Evolutionary conservation across 1,140 invertebrate genomes (phyloP), one percentile per base, ranked within the genome.

Genomic region (Bradynema listronoti): DNA sequence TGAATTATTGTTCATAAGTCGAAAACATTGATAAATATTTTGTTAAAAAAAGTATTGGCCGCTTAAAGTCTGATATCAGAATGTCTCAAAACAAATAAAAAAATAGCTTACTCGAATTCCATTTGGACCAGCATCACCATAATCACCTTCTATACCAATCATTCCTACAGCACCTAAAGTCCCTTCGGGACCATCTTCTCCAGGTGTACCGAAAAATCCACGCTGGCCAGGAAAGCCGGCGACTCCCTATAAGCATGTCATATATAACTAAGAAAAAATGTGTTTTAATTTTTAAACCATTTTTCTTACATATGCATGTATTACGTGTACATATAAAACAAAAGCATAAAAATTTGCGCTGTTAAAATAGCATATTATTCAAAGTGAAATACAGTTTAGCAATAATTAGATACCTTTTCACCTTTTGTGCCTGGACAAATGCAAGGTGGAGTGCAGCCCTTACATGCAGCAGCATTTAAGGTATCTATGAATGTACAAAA

Each of bases 361-460:
- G 9, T 45, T 11, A n/a, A n/a, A n/a, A n/a, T n/a, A n/a, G n/a
- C n/a, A n/a, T n/a, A n/a, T n/a, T n/a, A n/a, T n/a, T n/a, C n/a
- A n/a, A n/a, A n/a, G n/a, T n/a, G n/a, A n/a, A n/a, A n/a, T n/a
- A n/a, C n/a, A n/a, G n/a, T n/a, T n/a, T n/a, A n/a, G n/a, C 9
- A 51, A n/a, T 7, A n/a, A 29, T 29, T 24, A 47, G 19, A 9
- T n/a, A 53, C 53, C 34, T 56, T 54, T 62, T 75, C 75, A 34
- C 73, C 73, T 53, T 76, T 76, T 0, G 63, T 66, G 47, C 73
- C 73, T 6, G 75, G 75, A 50, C 73, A 76, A 6, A 76, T 61
- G 56, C 73, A 76, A 22, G 75, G 75, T 30, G 75, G 73, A 33
- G 69, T 67, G 54, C 73, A 76, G 56, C 73, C 73, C 59, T 76